A percentile compares a stretch with the other conserved stretches of the same genome.
Conservation (phyloP, 2,888 invertebrate species). For the Isoperla grammatica region DNA sequence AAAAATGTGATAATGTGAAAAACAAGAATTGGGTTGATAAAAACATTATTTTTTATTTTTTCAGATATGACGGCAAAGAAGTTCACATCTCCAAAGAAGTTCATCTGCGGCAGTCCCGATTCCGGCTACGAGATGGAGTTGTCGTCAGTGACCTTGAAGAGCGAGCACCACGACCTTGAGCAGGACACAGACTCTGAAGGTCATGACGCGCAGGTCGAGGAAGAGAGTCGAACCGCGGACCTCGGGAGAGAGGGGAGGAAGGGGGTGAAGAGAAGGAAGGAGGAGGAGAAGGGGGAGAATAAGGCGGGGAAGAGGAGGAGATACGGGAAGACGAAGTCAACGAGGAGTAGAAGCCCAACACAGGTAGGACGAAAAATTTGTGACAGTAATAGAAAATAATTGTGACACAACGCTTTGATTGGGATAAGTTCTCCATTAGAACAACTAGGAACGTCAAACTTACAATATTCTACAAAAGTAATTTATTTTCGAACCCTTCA, state of each 20-base stretch:
- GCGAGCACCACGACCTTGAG: conserved; percentile 11
- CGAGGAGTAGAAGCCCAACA: conserved; percentile 16
- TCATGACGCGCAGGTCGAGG: neutral
- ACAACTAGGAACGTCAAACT: no score
- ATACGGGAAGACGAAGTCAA: conserved; percentile 14
- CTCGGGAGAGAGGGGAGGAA: neutral
- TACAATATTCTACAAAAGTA: no score
- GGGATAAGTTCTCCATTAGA: no score
- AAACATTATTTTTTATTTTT: no score
- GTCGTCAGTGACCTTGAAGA: conserved; percentile 12
- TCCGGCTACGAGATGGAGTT: conserved; percentile 17
- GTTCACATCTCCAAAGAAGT: neutral
- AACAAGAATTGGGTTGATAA: no score
- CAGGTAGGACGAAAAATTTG: conserved; percentile 18
- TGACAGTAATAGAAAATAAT: neutral
- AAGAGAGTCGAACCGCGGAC: neutral
- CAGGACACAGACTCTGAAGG: neutral
- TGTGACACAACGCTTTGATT: no score
- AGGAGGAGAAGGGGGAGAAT: conserved; percentile 14
- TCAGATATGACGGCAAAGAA: conserved; percentile 19
- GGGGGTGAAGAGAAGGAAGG: neutral
- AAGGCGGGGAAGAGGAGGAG: neutral
- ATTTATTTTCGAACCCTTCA: no score
- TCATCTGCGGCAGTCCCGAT: neutral
- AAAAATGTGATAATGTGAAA: no score